Percentiles rank a stretch among this genome's conserved stretches.
phyloP scores from a whole-genome alignment of 2,113 vertebrate species.

The Cromileptes altivelis region DNA sequence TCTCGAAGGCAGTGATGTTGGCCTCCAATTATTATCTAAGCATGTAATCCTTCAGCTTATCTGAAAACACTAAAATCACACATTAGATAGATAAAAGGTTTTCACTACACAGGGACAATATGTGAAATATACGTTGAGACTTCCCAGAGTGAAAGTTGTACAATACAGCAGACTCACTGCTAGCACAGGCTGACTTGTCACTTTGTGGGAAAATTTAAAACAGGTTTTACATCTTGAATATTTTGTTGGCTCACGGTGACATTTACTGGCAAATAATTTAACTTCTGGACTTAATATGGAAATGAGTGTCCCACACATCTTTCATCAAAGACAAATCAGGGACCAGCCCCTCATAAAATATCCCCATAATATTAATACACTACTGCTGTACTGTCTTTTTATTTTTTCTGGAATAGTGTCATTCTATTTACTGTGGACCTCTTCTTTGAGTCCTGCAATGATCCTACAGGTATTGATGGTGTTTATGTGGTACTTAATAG shows the following conservation, averaged over 20 bases:
- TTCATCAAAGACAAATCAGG: constrained; percentile 2
- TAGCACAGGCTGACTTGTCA: background rate
- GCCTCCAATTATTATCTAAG: too few species aligned
- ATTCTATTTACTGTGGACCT: background rate
- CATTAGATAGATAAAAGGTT: background rate
- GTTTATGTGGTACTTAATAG: constrained; percentile 5
- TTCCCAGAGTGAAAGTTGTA: background rate
- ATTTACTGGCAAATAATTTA: constrained; percentile 26
- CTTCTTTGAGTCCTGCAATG: background rate
- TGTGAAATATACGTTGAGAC: background rate
- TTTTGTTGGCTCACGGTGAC: constrained; percentile 8
- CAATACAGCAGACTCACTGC: background rate
- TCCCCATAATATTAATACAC: background rate
- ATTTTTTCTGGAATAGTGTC: background rate
- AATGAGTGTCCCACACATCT: background rate
- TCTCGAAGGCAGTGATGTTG: too few species aligned
- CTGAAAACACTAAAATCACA: background rate
- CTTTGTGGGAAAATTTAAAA: background rate
- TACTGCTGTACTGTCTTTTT: background rate
- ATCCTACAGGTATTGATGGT: background rate
- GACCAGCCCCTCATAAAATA: background rate
- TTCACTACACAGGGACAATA: background rate
- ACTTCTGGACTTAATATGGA: constrained; percentile 4
- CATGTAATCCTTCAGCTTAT: background rate
- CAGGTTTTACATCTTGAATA: background rate